Percentiles rank a stretch among this genome's conserved stretches.
Conservation (phyloP, 1,140 invertebrate species). For the Neodiprion virginianus region DNA sequence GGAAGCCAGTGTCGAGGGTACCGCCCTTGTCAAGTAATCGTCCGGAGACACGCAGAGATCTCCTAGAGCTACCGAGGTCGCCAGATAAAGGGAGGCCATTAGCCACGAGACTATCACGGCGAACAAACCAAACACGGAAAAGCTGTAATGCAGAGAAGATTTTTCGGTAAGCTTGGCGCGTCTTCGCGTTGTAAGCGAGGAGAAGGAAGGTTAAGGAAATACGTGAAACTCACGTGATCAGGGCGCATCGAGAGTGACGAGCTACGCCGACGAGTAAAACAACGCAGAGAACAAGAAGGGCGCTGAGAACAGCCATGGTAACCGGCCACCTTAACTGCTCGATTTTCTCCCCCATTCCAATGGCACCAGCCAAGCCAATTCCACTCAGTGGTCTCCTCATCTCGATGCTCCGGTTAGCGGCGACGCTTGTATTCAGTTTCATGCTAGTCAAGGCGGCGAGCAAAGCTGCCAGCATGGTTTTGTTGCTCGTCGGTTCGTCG, state of each 20-base stretch:
- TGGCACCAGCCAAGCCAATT: conserved; percentile 68
- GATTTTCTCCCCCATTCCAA: conserved; percentile 63
- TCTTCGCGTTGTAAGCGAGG: conserved; percentile 34
- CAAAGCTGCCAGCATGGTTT: conserved; percentile 72
- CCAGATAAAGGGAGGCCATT: conserved; percentile 82
- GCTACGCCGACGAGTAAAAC: conserved; percentile 83
- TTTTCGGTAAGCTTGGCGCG: conserved; percentile 46
- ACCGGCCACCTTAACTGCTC: conserved; percentile 77
- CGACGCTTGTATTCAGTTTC: conserved; percentile 73
- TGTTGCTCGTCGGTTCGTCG: conserved; percentile 76
- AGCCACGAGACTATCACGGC: conserved; percentile 92
- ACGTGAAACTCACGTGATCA: conserved; percentile 74
- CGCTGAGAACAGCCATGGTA: conserved; percentile 78
- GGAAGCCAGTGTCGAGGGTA: conserved; percentile 55
- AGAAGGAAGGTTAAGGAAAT: background rate
- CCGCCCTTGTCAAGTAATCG: conserved; percentile 52
- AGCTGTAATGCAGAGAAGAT: conserved; percentile 62
- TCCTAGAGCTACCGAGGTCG: conserved; percentile 79
- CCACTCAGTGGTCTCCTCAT: conserved; percentile 74
- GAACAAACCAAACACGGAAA: conserved; percentile 84
- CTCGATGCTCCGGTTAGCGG: conserved; percentile 74
- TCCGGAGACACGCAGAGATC: conserved; percentile 80
- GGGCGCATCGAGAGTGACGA: conserved; percentile 80
- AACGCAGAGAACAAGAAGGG: conserved; percentile 80
- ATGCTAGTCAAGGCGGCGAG: conserved; percentile 71